Percentiles rank a stretch among this genome's conserved stretches.
phyloP scores from a whole-genome alignment of 1,140 invertebrate genomes.

The Neodiprion fabricii region DNA sequence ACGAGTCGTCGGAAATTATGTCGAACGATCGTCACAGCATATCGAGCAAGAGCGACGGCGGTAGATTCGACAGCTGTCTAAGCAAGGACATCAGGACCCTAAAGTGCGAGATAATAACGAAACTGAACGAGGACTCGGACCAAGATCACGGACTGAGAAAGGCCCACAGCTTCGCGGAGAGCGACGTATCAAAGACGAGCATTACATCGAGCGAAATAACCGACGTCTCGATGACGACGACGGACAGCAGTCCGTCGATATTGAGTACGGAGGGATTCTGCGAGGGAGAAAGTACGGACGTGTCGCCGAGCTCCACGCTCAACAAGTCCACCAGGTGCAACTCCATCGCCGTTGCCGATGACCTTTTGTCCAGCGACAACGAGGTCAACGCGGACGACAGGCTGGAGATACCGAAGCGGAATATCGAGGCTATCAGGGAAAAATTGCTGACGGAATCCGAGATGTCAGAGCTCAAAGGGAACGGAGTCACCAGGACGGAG shows the following conservation, averaged over 20 bases:
- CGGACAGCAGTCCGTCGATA: conserved; percentile 54
- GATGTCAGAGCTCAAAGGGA: conserved; percentile 15
- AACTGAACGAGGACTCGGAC: conserved; percentile 36
- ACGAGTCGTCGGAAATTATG: conserved; percentile 14
- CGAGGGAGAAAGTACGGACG: conserved; percentile 55
- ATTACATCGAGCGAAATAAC: conserved; percentile 54
- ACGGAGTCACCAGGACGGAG: conserved; percentile 43
- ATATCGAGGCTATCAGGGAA: conserved; percentile 10
- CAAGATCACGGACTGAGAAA: conserved; percentile 43
- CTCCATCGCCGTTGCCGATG: conserved; percentile 40
- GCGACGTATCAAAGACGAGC: conserved; percentile 57
- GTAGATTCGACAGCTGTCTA: conserved; percentile 32
- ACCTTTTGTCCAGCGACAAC: conserved; percentile 33
- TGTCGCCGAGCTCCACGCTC: conserved; percentile 50
- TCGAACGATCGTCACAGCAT: conserved; percentile 14
- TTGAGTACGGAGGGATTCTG: conserved; percentile 58
- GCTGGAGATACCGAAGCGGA: conserved; percentile 30
- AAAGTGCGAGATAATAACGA: conserved; percentile 53
- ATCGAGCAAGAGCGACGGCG: conserved; percentile 1
- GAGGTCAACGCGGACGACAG: conserved; percentile 33
- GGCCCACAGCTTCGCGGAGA: conserved; percentile 56
- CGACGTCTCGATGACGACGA: conserved; percentile 54
- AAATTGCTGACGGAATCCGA: conserved; percentile 6
- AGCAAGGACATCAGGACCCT: conserved; percentile 51
- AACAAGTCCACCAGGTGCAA: conserved; percentile 51